phyloP scores from a whole-genome alignment of 1,140 invertebrate genomes.

The Polypedilum vanderplanki region DNA sequence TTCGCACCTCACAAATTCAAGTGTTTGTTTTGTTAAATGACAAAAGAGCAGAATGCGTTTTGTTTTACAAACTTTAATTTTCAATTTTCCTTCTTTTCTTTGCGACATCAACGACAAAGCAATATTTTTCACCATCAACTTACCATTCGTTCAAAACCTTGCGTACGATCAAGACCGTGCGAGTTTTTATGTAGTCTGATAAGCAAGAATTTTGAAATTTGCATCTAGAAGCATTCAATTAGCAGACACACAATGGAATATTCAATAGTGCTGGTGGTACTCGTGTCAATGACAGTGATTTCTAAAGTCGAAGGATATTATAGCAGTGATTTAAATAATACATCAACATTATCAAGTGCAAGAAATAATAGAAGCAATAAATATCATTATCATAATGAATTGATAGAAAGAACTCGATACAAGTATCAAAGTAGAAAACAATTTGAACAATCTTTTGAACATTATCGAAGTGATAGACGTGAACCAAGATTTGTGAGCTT shows the following conservation, averaged over 20 bases:
- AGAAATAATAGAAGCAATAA: neutral
- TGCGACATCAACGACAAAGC: neutral
- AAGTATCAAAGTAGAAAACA: neutral
- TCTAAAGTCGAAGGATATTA: conserved; percentile 5
- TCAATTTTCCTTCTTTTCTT: conserved; percentile 19
- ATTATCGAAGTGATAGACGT: conserved; percentile 24
- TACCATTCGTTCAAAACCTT: neutral
- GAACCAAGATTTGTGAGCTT: conserved; percentile 22
- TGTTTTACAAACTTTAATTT: neutral
- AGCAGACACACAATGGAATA: neutral
- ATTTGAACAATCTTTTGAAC: conserved; percentile 7
- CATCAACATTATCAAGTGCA: neutral
- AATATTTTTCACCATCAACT: neutral
- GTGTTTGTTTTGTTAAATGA: neutral
- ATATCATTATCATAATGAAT: neutral
- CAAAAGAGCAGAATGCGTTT: neutral
- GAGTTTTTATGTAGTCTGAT: no score
- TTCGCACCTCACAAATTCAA: neutral
- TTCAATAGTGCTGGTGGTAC: neutral
- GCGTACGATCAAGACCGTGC: conserved; percentile 12
- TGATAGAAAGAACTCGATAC: neutral
- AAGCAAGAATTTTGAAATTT: neutral
- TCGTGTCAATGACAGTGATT: neutral
- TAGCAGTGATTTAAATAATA: neutral
- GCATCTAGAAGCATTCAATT: neutral